Conservation (phyloP, 2,888 invertebrate species). For the Drosophila meridiana region DNA sequence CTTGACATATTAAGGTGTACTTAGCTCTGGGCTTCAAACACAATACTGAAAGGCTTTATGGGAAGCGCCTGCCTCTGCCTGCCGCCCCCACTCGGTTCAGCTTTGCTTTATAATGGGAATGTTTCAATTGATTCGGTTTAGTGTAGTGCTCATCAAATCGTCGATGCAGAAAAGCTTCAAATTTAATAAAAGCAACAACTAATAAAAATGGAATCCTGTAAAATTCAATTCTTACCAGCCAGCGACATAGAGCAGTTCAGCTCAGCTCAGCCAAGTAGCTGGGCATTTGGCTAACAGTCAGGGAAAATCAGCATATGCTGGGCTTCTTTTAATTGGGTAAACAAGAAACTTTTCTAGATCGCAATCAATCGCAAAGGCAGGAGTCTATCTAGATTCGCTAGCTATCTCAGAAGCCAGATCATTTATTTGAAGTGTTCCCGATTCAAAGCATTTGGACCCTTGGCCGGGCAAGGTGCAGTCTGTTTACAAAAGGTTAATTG, state of each 20-base stretch:
- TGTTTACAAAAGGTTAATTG: constrained; percentile 70
- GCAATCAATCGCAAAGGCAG: constrained; percentile 43
- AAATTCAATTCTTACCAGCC: constrained; percentile 54
- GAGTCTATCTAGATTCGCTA: constrained; percentile 30
- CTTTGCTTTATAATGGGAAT: constrained; percentile 30
- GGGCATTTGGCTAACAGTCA: constrained; percentile 5
- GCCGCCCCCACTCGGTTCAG: constrained; percentile 31
- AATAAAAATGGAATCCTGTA: constrained; percentile 26
- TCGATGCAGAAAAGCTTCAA: constrained; percentile 67
- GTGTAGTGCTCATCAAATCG: constrained; percentile 64
- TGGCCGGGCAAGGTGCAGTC: constrained; percentile 37
- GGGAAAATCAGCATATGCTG: constrained; percentile 77
- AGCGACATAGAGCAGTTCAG: constrained; percentile 22
- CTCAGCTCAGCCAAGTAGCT: constrained; percentile 25
- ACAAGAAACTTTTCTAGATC: constrained; percentile 39
- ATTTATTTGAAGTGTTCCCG: constrained; percentile 34
- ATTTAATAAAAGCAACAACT: constrained; percentile 69
- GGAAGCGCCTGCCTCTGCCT: constrained; percentile 5
- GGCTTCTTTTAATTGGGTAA: constrained; percentile 81
- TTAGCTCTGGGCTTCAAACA: background rate
- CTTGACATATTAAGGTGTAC: constrained; percentile 26
- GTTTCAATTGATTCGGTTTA: constrained; percentile 80
- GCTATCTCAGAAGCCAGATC: constrained; percentile 49
- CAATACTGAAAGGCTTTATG: constrained; percentile 24
- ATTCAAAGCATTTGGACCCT: constrained; percentile 26